Evolutionary conservation across 2,888 invertebrate genomes (phyloP).

Genomic region (Sphaerolaimus hirsutus): DNA sequence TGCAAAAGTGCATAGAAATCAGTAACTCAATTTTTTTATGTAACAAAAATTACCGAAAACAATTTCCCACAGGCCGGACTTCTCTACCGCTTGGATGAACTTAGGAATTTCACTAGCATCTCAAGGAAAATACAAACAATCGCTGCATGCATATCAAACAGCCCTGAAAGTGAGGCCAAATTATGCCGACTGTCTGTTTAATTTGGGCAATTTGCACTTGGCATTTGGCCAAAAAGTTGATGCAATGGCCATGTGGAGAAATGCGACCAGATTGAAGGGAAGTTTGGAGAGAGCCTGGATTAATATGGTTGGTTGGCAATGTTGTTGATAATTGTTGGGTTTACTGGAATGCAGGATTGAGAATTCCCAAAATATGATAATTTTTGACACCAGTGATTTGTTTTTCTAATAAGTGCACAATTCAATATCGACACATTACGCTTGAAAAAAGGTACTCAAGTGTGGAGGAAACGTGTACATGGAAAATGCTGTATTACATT

Average conservation of each 20-base stretch:
- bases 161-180: conserved; percentile 50
- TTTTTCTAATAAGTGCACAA: no score
- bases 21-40: no score
- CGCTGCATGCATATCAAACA: conserved; percentile 50
- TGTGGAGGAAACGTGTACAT: no score
- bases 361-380: no score
- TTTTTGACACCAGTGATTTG: no score
- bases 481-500: no score
- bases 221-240: conserved; percentile 46
- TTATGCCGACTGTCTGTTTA: conserved; percentile 78
- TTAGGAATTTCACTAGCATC: conserved; percentile 49
- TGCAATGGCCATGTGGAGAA: conserved; percentile 56
- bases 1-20: no score
- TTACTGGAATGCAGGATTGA: background rate
- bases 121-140: conserved; percentile 33
- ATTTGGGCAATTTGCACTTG: conserved; percentile 74
- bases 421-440: no score
- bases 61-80: conserved; percentile 57
- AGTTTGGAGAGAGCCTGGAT: conserved; percentile 68
- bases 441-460: no score
- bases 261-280: conserved; percentile 50
- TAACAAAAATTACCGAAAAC: no score
- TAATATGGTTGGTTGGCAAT: no score
- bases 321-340: no score
- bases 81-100: conserved; percentile 95